A percentile compares a stretch with the other conserved stretches of the same genome.
Conservation (phyloP, 2,888 invertebrate genomes). For the Diarsia rubi region DNA sequence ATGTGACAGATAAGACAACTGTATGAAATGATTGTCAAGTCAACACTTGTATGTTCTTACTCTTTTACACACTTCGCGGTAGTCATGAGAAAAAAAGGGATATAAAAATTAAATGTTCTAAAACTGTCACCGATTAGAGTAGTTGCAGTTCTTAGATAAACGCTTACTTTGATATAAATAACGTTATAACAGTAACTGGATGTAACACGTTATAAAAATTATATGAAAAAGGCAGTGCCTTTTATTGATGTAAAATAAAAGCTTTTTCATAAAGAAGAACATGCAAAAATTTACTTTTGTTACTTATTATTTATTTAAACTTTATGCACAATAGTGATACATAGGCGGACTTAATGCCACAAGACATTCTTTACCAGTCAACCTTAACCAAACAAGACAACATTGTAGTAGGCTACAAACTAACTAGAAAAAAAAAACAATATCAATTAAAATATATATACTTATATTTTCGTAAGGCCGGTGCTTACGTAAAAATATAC, state of each 20-base stretch:
- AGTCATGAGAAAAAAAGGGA: conserved; percentile 22
- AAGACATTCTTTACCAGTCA: too few relatives aligned
- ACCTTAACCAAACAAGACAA: too few relatives aligned
- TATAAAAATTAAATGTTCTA: conserved; percentile 7
- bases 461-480: too few relatives aligned
- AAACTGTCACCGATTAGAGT: conserved; percentile 24
- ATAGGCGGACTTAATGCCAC: too few relatives aligned
- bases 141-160: background rate
- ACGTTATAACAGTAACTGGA: background rate
- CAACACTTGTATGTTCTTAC: conserved; percentile 1
- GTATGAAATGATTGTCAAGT: background rate
- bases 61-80: conserved; percentile 16
- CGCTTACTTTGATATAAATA: background rate
- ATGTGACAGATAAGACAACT: conserved; percentile 24
- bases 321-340: too few relatives aligned
- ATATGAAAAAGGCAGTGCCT: background rate
- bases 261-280: background rate
- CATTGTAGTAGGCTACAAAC: too few relatives aligned
- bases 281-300: too few relatives aligned
- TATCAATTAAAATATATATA: too few relatives aligned
- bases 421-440: too few relatives aligned
- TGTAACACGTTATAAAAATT: background rate
- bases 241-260: background rate
- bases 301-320: too few relatives aligned
- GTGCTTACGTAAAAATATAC: background rate